phyloP scores from a whole-genome alignment of 2,113 vertebrate species.

The Mohoua ochrocephala region DNA sequence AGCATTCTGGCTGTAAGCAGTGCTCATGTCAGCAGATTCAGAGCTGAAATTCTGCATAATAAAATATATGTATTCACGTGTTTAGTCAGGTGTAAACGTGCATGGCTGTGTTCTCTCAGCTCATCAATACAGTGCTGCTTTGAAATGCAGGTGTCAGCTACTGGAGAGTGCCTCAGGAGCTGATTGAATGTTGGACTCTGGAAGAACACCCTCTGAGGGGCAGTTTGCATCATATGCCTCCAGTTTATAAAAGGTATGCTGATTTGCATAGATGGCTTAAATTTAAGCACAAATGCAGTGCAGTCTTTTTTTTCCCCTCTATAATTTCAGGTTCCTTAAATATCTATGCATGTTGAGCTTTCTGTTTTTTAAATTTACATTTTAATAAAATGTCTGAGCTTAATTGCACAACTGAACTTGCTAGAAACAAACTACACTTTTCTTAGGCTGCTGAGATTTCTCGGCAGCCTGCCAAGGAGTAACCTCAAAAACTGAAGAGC shows the following conservation, averaged over 20 bases:
- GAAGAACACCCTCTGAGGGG: slow-evolving; percentile 70
- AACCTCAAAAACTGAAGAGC: not conserved
- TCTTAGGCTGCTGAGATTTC: not conserved
- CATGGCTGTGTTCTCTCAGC: not conserved
- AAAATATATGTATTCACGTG: not conserved
- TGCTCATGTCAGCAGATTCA: not conserved
- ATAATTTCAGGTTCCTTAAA: not conserved
- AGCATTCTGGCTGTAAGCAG: not conserved
- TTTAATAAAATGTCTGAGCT: not conserved
- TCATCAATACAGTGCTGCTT: not conserved
- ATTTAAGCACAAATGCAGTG: not conserved
- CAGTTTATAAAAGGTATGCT: slow-evolving; percentile 68
- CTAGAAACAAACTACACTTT: not conserved
- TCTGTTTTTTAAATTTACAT: not conserved
- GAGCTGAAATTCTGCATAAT: not conserved
- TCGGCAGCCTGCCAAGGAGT: not conserved
- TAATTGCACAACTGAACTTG: not conserved
- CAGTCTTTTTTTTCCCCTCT: accelerated
- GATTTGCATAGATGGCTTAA: not conserved
- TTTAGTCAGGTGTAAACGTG: not conserved
- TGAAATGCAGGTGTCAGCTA: slow-evolving; percentile 71
- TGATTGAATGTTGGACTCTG: slow-evolving; percentile 75
- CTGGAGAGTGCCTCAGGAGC: slow-evolving; percentile 73
- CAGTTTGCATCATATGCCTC: slow-evolving; percentile 57
- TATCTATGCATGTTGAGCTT: not conserved